These are phyloP conservation scores for Leptoclinus maculatus DNA, from an alignment of 2,797 vertebrate genomes.

Conservation along the genomic window DNA sequence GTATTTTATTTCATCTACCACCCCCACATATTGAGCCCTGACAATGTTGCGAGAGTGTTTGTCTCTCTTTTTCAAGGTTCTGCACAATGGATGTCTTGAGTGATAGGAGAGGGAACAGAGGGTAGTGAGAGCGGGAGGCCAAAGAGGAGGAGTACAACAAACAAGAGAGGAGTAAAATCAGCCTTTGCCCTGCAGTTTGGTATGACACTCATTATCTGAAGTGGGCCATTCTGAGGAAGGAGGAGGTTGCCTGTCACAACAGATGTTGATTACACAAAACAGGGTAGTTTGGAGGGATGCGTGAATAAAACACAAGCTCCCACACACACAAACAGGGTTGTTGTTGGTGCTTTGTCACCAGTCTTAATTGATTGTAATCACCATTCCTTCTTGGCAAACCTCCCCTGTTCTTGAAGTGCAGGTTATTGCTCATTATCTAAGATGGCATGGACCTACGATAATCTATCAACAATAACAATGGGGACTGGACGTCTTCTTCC, in stretches of 20 bases:
- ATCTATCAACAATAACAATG: slow-evolving; percentile 74
- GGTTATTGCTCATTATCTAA: slow-evolving; percentile 82
- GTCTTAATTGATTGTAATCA: slow-evolving; percentile 83
- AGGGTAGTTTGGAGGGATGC: slow-evolving; percentile 76
- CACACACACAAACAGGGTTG: slow-evolving; percentile 51
- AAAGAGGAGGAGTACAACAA: slow-evolving; percentile 70
- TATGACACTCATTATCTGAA: slow-evolving; percentile 85
- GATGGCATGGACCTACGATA: slow-evolving; percentile 70
- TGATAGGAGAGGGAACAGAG: slow-evolving; percentile 69
- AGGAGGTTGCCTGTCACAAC: slow-evolving; percentile 80
- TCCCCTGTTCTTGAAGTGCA: slow-evolving; percentile 78
- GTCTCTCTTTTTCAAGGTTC: slow-evolving; percentile 67
- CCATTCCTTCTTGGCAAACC: slow-evolving; percentile 77
- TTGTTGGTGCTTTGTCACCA: slow-evolving; percentile 78
- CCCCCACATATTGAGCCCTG: slow-evolving; percentile 39
- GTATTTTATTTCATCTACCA: slow-evolving; percentile 37
- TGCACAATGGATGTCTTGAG: slow-evolving; percentile 66
- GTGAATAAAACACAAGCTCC: slow-evolving; percentile 71
- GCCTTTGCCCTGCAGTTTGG: slow-evolving; percentile 82
- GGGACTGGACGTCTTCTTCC: slow-evolving; percentile 55
- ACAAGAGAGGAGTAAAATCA: slow-evolving; percentile 79
- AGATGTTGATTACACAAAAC: slow-evolving; percentile 85
- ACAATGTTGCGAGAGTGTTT: slow-evolving; percentile 44
- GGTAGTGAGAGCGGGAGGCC: slow-evolving; percentile 67
- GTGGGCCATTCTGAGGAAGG: slow-evolving; percentile 81